Percentiles rank a stretch among this genome's conserved stretches.
Conservation (phyloP, 2,113 vertebrate genomes). For the Cavia porcellus region DNA sequence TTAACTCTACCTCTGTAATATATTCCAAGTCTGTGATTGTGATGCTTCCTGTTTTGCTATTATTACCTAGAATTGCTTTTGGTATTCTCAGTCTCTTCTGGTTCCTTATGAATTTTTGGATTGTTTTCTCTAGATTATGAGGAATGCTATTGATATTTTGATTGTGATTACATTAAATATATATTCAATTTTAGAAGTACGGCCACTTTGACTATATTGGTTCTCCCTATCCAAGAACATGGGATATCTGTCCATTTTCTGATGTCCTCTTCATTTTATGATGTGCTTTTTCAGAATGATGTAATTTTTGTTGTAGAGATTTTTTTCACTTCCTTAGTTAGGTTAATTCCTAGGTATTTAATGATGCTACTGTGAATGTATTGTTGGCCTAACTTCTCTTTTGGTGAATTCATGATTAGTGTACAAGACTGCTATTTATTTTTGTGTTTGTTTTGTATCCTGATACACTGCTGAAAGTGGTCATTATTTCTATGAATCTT, state of each 20-base stretch:
- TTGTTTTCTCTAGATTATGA: not conserved
- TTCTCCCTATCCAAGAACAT: not conserved
- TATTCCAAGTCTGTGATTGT: not conserved
- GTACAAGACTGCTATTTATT: not conserved
- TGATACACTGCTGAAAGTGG: not conserved
- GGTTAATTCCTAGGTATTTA: not conserved
- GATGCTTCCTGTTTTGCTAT: not conserved
- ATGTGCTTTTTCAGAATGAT: not conserved
- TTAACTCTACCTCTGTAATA: not conserved
- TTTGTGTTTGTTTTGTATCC: not conserved
- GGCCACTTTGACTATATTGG: not conserved
- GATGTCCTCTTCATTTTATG: not conserved
- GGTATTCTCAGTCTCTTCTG: not conserved
- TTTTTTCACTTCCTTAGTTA: not conserved
- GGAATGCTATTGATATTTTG: not conserved
- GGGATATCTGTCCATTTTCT: not conserved
- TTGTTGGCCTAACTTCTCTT: not conserved
- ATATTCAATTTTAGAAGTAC: not conserved
- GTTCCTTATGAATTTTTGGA: not conserved
- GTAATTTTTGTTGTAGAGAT: not conserved
- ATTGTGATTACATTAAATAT: not conserved
- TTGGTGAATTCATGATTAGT: not conserved
- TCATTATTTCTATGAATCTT: not conserved
- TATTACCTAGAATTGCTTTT: not conserved
- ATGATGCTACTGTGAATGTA: not conserved